Conservation (phyloP, 1,140 invertebrate genomes). For the Aphelenchoides avenae region DNA sequence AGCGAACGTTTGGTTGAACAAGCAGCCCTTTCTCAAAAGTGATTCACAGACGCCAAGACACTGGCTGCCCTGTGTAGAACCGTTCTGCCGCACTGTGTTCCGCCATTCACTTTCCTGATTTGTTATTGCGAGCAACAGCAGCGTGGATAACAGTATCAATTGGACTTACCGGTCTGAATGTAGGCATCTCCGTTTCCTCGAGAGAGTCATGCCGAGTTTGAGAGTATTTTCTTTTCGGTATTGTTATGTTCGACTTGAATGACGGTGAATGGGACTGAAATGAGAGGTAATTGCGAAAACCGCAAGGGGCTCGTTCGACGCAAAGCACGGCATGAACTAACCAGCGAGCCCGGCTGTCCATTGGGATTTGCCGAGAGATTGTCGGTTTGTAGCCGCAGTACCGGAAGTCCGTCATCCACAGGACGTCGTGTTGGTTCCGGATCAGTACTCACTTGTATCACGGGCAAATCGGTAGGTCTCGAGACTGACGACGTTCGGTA, state of each 20-base stretch:
- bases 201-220: conserved; percentile 22
- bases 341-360: too few relatives aligned
- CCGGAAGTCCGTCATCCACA: too few relatives aligned
- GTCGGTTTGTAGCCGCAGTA: too few relatives aligned
- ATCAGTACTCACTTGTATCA: too few relatives aligned
- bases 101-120: neutral
- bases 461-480: too few relatives aligned
- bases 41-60: neutral
- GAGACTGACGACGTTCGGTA: too few relatives aligned
- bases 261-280: conserved; percentile 1
- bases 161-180: conserved; percentile 7
- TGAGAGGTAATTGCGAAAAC: too few relatives aligned
- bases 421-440: too few relatives aligned
- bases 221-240: conserved; percentile 22
- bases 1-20: neutral
- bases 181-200: conserved; percentile 8
- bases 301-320: too few relatives aligned
- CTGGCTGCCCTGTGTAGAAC: neutral
- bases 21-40: neutral
- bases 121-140: neutral
- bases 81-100: neutral
- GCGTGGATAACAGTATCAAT: neutral
- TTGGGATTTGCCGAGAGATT: too few relatives aligned
- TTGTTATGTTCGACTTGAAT: conserved; percentile 12
- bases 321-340: too few relatives aligned